Evolutionary conservation across 2,797 vertebrate genomes (phyloP).

Genomic region (Rousettus madagascariensis): DNA sequence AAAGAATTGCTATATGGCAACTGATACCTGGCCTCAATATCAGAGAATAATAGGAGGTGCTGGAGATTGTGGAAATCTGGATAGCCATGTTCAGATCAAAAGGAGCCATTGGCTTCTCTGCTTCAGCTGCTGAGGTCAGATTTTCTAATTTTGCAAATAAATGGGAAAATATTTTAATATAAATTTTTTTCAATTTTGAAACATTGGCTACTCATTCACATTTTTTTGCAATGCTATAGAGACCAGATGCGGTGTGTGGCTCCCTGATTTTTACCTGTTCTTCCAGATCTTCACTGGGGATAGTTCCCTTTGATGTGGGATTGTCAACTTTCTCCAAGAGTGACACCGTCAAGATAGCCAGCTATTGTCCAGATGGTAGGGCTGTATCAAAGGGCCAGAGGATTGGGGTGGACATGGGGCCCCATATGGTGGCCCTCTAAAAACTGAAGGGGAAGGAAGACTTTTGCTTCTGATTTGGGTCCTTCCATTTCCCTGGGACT

Average conservation of each 20-base stretch:
- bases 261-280: not conserved
- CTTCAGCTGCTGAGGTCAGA: not conserved
- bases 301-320: not conserved
- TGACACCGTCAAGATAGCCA: not conserved
- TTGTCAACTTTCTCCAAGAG: not conserved
- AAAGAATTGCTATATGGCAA: constrained; percentile 39
- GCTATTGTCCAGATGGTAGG: not conserved
- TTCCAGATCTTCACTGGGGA: not conserved
- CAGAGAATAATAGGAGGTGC: not conserved
- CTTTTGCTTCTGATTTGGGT: not conserved
- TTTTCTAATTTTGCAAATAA: constrained; percentile 15
- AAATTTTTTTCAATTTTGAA: not conserved
- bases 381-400: not conserved
- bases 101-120: not conserved
- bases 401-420: not conserved
- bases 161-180: not conserved
- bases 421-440: not conserved
- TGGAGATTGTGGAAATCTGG: not conserved
- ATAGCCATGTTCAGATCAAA: not conserved
- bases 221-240: not conserved
- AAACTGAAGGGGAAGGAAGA: not conserved
- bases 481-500: not conserved
- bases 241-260: not conserved
- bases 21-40: not conserved
- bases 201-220: not conserved